phyloP scores from a whole-genome alignment of 1,140 invertebrate species.

The Oncopodura yosiiana region DNA sequence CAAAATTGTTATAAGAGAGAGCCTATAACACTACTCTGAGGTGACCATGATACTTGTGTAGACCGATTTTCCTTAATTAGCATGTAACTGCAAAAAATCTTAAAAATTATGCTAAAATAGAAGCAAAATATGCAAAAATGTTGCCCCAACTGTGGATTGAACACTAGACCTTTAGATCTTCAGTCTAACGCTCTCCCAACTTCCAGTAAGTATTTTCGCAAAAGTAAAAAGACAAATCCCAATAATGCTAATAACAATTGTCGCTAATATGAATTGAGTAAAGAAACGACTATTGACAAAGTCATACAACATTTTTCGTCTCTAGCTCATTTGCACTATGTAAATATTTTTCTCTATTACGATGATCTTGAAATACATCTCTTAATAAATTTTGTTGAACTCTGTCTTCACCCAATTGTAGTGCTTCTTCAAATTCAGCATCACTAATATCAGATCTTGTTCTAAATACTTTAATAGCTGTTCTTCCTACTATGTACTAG shows the following conservation, averaged over 20 bases:
- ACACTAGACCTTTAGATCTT: slow-evolving; percentile 70
- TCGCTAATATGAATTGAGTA: slow-evolving; percentile 29
- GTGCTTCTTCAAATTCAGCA: slow-evolving; percentile 26
- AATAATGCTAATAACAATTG: slow-evolving; percentile 31
- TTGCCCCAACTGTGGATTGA: slow-evolving; percentile 65
- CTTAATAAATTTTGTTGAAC: slow-evolving; percentile 19
- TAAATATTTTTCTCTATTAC: slow-evolving; percentile 27
- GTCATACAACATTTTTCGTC: slow-evolving; percentile 27
- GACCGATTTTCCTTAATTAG: too few species aligned
- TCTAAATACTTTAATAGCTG: not conserved
- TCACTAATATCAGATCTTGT: slow-evolving; percentile 7
- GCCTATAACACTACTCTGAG: too few species aligned
- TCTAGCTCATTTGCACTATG: slow-evolving; percentile 22
- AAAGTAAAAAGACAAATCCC: slow-evolving; percentile 33
- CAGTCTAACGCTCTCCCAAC: slow-evolving; percentile 66
- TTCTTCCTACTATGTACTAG: not conserved
- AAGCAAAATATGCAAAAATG: slow-evolving; percentile 36
- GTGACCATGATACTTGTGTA: too few species aligned
- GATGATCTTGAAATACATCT: slow-evolving; percentile 22
- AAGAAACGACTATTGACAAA: slow-evolving; percentile 34
- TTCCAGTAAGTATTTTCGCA: too few species aligned
- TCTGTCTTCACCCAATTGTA: slow-evolving; percentile 25
- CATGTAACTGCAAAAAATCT: not conserved
- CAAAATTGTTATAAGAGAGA: too few species aligned
- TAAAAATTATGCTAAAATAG: not conserved